Evolutionary conservation across 2,797 vertebrate genomes (phyloP), one percentile per base, ranked within the genome.

Genomic region (Sarcoramphus papa): DNA sequence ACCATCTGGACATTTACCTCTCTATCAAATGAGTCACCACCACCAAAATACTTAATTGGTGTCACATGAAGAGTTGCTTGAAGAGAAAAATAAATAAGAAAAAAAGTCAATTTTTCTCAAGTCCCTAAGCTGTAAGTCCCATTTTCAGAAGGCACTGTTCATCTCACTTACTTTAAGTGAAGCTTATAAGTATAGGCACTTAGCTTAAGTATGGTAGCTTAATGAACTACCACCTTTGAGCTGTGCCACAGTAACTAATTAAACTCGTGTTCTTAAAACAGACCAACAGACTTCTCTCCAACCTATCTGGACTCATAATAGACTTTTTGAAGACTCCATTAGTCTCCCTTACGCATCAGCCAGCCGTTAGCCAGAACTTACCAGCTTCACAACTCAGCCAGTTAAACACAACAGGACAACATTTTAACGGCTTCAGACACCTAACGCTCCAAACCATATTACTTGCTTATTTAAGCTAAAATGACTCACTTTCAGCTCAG

Each of bases 1-100:
- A 65, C 86, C 87, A 90, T 74, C 80, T 95, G 91, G 86, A 88
- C 65, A 81, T 65, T 64, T 75, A 92, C 75, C 35, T 68, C 86
- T 59, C 41, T 45, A 72, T 90, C 43, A 80, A 91, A 81, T 75
- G 62, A 96, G 37, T 89, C 86, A 87, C 48, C 48, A 83, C 10
- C 67, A 94, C 19, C 59, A 92, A 94, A 75, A 79, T 37, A 80
- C 47, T 60, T 91, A 77, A 59, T 60, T 75, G 41, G 22, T 64
- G 43, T 89, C 48, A 78, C n/a, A 82, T 22, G 51, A 87, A 64
- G 17, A 54, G 43, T 5, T 82, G 14, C 59, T 62, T 47, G 28
- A 86, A 69, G 54, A 67, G 37, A 41, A 93, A 96, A 95, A 84
- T 43, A 92, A 81, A 43, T 80, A 73, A 23, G 10, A 27, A 73